phyloP scores from a whole-genome alignment of 2,113 vertebrate genomes.

The Hippocampus barbouri region DNA sequence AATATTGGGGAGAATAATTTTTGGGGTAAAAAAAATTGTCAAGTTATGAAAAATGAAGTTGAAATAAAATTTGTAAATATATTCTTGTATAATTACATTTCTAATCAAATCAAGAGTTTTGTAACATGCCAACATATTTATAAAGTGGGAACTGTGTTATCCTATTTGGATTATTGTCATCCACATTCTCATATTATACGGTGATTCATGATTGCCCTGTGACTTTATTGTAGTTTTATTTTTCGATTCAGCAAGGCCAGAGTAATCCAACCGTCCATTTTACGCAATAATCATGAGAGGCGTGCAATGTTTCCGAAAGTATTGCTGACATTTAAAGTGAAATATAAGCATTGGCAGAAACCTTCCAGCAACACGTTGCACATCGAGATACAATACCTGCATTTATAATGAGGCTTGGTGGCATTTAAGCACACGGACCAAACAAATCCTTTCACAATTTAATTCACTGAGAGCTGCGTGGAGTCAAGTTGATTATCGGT shows the following conservation, averaged over 20 bases:
- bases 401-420: constrained; percentile 53
- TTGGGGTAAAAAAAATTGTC: background rate
- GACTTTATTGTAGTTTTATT: too few relatives aligned
- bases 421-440: constrained; percentile 48
- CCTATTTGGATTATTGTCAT: background rate
- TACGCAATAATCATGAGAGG: background rate
- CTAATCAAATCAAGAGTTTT: too few relatives aligned
- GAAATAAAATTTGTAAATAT: background rate
- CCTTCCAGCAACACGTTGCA: constrained; percentile 14
- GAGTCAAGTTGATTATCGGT: background rate
- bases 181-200: too few relatives aligned
- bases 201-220: too few relatives aligned
- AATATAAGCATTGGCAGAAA: constrained; percentile 5
- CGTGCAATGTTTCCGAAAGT: background rate
- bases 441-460: constrained; percentile 41
- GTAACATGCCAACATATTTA: too few relatives aligned
- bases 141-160: too few relatives aligned
- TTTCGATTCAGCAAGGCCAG: too few relatives aligned
- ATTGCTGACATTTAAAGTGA: background rate
- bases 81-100: background rate
- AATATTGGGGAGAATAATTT: too few relatives aligned
- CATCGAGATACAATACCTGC: constrained; percentile 37
- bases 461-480: constrained; percentile 1
- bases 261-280: background rate
- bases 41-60: background rate